phyloP scores from a whole-genome alignment of 2,888 invertebrate genomes.

The Eudemis profundana region DNA sequence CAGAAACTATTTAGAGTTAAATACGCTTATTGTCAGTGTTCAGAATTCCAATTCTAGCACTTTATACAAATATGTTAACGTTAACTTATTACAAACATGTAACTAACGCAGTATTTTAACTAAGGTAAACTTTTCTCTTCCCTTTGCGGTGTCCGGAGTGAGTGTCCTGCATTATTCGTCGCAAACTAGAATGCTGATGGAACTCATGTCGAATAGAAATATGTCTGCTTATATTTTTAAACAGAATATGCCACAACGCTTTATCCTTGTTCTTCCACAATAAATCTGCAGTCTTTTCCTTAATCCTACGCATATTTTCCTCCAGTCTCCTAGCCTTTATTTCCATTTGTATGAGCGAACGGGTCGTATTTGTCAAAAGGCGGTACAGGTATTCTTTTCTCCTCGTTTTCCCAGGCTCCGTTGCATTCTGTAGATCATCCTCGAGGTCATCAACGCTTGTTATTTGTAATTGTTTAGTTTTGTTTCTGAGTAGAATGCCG shows the following conservation, averaged over 20 bases:
- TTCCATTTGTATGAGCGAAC: constrained; percentile 85
- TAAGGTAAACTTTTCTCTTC: constrained; percentile 66
- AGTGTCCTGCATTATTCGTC: constrained; percentile 77
- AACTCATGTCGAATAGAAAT: constrained; percentile 82
- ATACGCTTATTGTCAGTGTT: constrained; percentile 65
- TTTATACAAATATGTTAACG: constrained; percentile 20
- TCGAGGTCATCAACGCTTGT: constrained; percentile 58
- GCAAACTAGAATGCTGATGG: constrained; percentile 79
- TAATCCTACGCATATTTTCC: constrained; percentile 85
- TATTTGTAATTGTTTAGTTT: constrained; percentile 62
- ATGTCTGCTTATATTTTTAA: constrained; percentile 83
- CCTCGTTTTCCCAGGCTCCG: constrained; percentile 69
- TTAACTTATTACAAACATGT: constrained; percentile 11
- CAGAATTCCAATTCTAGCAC: constrained; percentile 21
- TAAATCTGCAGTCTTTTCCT: constrained; percentile 84
- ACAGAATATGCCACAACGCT: constrained; percentile 83
- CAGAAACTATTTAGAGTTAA: constrained; percentile 51
- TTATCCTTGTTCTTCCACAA: constrained; percentile 85
- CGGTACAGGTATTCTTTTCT: constrained; percentile 84
- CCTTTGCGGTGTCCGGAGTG: constrained; percentile 63
- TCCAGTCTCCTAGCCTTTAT: constrained; percentile 84
- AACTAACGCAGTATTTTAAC: constrained; percentile 44
- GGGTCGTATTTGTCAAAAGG: constrained; percentile 84
- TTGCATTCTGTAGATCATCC: constrained; percentile 73
- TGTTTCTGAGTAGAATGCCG: constrained; percentile 68